Evolutionary conservation across 2,888 invertebrate genomes (phyloP), one percentile per base, ranked within the genome.

Genomic region (Clusia tigrina): DNA sequence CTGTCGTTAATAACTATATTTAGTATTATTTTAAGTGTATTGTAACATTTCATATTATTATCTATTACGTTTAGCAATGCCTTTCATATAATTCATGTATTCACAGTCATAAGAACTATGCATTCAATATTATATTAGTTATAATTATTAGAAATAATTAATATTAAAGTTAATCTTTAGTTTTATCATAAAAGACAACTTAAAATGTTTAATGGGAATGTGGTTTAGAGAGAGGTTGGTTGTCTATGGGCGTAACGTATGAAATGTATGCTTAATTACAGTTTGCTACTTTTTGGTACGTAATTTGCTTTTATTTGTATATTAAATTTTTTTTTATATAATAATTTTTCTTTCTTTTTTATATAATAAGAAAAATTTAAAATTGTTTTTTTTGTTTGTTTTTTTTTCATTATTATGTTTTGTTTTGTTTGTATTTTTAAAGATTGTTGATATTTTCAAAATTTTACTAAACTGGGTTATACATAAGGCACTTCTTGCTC

Each of bases 381-480:
- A 63, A 66, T 64, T 69, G 67, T 61, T 63, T 67, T 53, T 58
- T 22, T 63, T 63, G 51, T 56, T 55, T 59, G 26, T 51, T 56
- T 58, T 65, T 54, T 66, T 58, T 61, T 62, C 57, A 65, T 58
- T 55, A 60, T 42, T 38, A 67, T 62, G 58, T 62, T 58, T 56
- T 59, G 60, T 66, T 58, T 37, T 9, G 23, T 42, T 38, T 15
- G 23, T 24, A 51, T 58, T 38, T 37, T n/a, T 10, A 37, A 32
- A 17, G 17, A 42, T 51, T 25, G 24, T 26, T 48, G 46, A 24
- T 57, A 20, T 5, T 10, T 62, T 67, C 37, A 75, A 74, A 74
- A 75, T 74, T 74, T 75, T 68, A 71, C 75, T 74, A 74, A 75
- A 74, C 75, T 75, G 74, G 74, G 72, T 71, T 73, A 42, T n/a